Base-by-base conservation (phyloP, 2,888 invertebrate genomes). In the Torymus auratus region DNA sequence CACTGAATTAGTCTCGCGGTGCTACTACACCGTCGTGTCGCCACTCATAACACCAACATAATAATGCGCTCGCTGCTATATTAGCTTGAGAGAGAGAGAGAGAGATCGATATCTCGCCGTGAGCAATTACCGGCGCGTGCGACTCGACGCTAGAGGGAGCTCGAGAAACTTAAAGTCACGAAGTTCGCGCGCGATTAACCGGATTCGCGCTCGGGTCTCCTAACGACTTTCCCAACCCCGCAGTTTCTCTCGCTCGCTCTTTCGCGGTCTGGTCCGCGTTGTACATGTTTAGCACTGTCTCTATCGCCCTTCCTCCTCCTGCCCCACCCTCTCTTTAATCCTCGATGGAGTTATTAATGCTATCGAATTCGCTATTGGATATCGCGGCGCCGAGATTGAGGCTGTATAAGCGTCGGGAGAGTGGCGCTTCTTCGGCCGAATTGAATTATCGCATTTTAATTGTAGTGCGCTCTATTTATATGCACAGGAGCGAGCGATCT, bases 191-290 rank as follows among this genome's bases (percentile, higher is more conserved):
- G 69, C 77, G 77, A 78, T 81, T 81, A 73, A 77, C 73, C 61
- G 73, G 65, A 81, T 77, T 73, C 81, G 41, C n/a, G 28, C 28
- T 28, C 28, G 69, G 58, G 72, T 69, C 64, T 64, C 62, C 73
- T 74, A 82, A 77, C 77, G 74, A 80, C 80, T 80, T 75, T 76
- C 84, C 79, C 81, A 83, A 65, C 80, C 53, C 69, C 20, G 68
- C 13, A 53, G 60, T 52, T 15, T 53, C 17, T 61, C 61, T 14
- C 17, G 17, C 55, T 56, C 53, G 56, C 60, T 61, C 68, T 56
- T 28, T 53, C 61, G 28, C 28, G 28, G 28, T 28, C 28, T 28
- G 7, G 28, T 28, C 28, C 2, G 28, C 28, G 7, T 28, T 28
- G 28, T 61, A 15, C 28, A 56, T 81, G 72, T 72, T 71, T 62